A percentile compares a stretch with the other conserved stretches of the same genome.
These are phyloP conservation scores for Loriculus beryllinus DNA, from an alignment of 2,797 vertebrate species.

Conservation along the genomic window DNA sequence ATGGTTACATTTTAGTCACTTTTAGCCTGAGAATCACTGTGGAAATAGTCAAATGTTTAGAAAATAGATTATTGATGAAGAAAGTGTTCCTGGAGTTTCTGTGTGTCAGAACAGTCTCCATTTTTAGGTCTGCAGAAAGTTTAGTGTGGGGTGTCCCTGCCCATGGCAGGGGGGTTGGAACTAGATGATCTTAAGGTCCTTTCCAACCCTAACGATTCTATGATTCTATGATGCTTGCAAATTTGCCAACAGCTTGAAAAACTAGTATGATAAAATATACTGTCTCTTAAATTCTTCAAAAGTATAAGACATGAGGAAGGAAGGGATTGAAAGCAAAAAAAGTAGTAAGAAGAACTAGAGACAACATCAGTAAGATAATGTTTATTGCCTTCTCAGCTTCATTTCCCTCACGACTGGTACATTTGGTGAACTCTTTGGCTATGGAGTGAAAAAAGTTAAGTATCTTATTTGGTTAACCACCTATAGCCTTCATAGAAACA, in stretches of 20 bases:
- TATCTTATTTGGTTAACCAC: background rate
- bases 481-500: background rate
- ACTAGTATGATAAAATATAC: background rate
- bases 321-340: background rate
- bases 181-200: too few species aligned
- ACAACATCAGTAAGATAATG: background rate
- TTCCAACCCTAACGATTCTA: too few species aligned
- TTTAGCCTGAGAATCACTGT: constrained; percentile 8
- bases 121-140: background rate
- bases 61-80: background rate
- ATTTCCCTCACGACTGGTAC: background rate
- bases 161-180: too few species aligned
- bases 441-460: background rate
- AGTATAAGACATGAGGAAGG: background rate
- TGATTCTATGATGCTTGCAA: background rate
- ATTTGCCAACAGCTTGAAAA: background rate
- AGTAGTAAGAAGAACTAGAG: background rate
- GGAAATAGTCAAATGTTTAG: background rate
- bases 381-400: background rate
- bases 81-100: background rate
- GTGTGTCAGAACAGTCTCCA: background rate
- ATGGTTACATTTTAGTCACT: constrained; percentile 4
- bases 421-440: background rate
- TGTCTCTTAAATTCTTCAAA: background rate
- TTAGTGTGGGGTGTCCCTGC: too few species aligned